Evolutionary conservation across 2,888 invertebrate genomes (phyloP), one percentile per base, ranked within the genome.

Genomic region (Eilema sororculum): DNA sequence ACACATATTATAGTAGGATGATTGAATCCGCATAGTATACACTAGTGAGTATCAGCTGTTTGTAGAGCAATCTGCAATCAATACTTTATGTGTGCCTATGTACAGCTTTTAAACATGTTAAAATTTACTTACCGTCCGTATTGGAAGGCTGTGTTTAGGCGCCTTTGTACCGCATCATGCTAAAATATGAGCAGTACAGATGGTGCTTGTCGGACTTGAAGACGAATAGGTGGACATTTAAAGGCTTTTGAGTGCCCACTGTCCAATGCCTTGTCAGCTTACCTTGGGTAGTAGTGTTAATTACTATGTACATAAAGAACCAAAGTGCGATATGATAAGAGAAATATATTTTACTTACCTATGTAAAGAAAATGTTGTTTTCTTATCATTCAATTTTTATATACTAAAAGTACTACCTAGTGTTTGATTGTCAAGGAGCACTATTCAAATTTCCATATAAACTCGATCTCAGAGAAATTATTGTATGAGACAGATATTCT

Each of bases 111-210:
- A 52, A 52, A 52, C 20, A n/a, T 52, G 20, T 52, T 52, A 1
- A 52, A 9, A 52, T 46, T 46, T 6, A 52, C 20, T 6, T 52
- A 52, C 52, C 52, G 52, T 52, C 52, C 52, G 52, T 52, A n/a
- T n/a, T 52, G 52, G n/a, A 52, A 20, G 52, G 52, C 52, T 52
- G 52, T 52, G 52, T 52, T 9, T n/a, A 9, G n/a, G 52, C n/a
- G n/a, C 52, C 52, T 52, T 52, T 52, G 52, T 52, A 52, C 52
- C 20, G 52, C n/a, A n/a, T 52, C n/a, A n/a, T 52, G 52, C 52
- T 52, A 52, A 52, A 20, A n/a, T 20, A 46, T n/a, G n/a, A 52
- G n/a, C 52, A n/a, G 52, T 52, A 52, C 9, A n/a, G n/a, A 52
- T 52, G 52, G 52, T 16, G 46, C 8, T 46, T 37, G 46, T 46